A percentile compares a stretch with the other conserved stretches of the same genome.
Evolutionary conservation across 2,113 vertebrate species (phyloP).

Genomic region (Dasypus novemcinctus): DNA sequence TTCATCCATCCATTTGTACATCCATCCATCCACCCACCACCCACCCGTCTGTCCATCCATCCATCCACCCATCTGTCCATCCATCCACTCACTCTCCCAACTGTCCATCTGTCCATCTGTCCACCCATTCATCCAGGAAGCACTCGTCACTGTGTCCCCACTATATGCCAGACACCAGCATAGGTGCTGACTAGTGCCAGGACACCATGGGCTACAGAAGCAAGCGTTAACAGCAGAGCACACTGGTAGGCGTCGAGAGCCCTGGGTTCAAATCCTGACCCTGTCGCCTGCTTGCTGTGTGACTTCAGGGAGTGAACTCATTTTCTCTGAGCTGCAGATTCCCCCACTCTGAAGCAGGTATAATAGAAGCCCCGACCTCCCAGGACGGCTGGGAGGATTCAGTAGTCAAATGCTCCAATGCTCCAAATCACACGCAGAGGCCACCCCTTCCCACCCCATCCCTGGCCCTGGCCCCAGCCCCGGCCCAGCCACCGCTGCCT

Average conservation of each 20-base stretch:
- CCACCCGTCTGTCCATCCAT: no score
- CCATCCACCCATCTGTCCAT: neutral
- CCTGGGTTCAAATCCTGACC: neutral
- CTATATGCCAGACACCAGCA: neutral
- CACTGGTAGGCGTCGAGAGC: accelerated
- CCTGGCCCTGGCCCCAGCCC: neutral
- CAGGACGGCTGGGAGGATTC: neutral
- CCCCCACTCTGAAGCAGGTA: neutral
- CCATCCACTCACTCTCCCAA: no score
- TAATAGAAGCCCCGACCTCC: neutral
- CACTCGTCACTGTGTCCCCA: neutral
- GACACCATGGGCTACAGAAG: neutral
- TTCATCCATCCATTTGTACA: neutral
- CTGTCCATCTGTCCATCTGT: no score
- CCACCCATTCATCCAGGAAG: neutral
- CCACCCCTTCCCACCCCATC: neutral
- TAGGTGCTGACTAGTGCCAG: neutral
- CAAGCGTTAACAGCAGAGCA: neutral
- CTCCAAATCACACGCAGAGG: neutral
- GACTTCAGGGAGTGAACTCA: neutral
- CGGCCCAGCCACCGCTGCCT: neutral
- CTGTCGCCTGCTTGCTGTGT: neutral
- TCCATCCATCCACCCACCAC: no score
- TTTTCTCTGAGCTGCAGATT: neutral
- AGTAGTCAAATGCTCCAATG: neutral